These are phyloP conservation scores for Saiga tatarica DNA, from an alignment of 2,113 vertebrate species.

Conservation along the genomic window DNA sequence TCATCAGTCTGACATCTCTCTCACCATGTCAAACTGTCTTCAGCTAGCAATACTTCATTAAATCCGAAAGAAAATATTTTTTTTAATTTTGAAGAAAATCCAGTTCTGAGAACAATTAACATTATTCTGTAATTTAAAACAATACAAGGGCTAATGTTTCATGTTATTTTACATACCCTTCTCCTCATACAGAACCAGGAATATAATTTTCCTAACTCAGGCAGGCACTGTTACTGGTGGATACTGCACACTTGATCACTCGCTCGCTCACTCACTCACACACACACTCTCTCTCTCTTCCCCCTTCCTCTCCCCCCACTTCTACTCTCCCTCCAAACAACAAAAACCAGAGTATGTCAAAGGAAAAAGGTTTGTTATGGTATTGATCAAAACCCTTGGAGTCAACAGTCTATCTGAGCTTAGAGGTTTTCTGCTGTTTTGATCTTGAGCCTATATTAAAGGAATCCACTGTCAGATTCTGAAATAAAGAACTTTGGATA, in stretches of 20 bases:
- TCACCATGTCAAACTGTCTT: conserved; percentile 47
- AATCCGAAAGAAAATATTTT: conserved; percentile 45
- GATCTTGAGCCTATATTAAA: conserved; percentile 37
- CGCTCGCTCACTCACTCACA: accelerated
- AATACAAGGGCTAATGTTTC: conserved; percentile 51
- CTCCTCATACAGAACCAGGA: conserved; percentile 58
- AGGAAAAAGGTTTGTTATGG: conserved; percentile 54
- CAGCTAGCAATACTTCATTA: conserved; percentile 57
- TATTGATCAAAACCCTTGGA: conserved; percentile 55
- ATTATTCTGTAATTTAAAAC: conserved; percentile 51
- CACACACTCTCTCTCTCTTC: background rate
- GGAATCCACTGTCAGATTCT: background rate
- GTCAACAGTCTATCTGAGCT: conserved; percentile 8
- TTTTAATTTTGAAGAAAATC: conserved; percentile 65
- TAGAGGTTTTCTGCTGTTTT: conserved; percentile 1
- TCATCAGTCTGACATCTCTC: conserved; percentile 58
- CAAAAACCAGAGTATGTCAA: conserved; percentile 30
- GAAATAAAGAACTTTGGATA: conserved; percentile 35
- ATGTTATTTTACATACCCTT: conserved; percentile 53
- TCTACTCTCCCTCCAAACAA: background rate
- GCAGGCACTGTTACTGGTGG: conserved; percentile 46
- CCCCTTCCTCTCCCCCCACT: background rate
- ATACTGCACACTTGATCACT: background rate
- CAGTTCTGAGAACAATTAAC: conserved; percentile 75
- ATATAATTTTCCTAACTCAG: conserved; percentile 40